phyloP scores from a whole-genome alignment of 2,797 vertebrate genomes.

The Odontamblyopus rebecca region DNA sequence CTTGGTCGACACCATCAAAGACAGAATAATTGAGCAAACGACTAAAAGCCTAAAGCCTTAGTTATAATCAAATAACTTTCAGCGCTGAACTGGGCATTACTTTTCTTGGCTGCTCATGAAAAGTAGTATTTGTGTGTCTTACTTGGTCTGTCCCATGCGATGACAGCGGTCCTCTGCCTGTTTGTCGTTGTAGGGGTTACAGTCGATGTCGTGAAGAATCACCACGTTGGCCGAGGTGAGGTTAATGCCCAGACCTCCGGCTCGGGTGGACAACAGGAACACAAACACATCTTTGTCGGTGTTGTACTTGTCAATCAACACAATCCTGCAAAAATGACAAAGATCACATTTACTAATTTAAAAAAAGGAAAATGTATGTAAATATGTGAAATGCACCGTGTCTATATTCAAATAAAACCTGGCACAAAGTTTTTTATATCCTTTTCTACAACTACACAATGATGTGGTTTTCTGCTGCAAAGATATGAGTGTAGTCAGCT shows the following conservation, averaged over 20 bases:
- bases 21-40: no score
- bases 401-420: no score
- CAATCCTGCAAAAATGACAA: conserved; percentile 79
- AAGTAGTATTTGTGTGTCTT: conserved; percentile 28
- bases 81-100: neutral
- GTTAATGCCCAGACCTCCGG: conserved; percentile 95
- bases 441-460: no score
- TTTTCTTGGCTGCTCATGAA: neutral
- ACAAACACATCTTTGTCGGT: conserved; percentile 91
- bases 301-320: conserved; percentile 94
- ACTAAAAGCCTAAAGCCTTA: no score
- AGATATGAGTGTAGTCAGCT: no score
- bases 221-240: conserved; percentile 95
- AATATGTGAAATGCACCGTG: no score
- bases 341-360: no score
- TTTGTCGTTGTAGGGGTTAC: conserved; percentile 97
- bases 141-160: conserved; percentile 93
- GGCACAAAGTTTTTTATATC: no score
- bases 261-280: conserved; percentile 94
- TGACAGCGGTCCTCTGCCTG: conserved; percentile 98
- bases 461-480: no score
- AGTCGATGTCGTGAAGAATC: conserved; percentile 96
- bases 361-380: no score
- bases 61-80: no score
- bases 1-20: no score